Conservation (phyloP, 2,113 vertebrate species). For the Hystrix brachyura region DNA sequence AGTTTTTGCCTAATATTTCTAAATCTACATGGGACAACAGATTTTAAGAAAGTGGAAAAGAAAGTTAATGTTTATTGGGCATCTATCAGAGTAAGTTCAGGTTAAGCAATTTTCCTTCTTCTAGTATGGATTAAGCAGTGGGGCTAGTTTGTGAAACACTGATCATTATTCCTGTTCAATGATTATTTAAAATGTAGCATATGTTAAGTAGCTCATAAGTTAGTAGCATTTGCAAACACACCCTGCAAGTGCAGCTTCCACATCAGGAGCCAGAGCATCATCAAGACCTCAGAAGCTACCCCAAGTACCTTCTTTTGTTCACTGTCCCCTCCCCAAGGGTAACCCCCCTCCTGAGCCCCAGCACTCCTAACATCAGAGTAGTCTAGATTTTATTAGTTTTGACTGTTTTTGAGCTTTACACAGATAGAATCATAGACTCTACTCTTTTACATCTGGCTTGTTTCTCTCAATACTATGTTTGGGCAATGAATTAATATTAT, state of each 20-base stretch:
- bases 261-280: neutral
- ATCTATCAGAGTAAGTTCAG: neutral
- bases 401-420: neutral
- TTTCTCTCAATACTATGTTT: neutral
- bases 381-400: neutral
- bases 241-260: neutral
- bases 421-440: neutral
- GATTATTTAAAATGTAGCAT: neutral
- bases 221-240: neutral
- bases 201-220: neutral
- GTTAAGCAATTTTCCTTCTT: neutral
- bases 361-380: neutral
- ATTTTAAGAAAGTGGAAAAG: neutral
- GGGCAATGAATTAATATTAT: neutral
- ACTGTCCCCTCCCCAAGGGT: no score
- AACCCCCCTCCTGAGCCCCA: neutral
- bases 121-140: neutral
- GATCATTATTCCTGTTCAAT: neutral
- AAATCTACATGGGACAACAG: neutral
- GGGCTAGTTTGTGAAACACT: neutral
- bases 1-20: neutral
- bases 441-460: neutral
- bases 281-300: neutral
- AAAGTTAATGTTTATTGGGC: neutral
- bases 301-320: accelerated